Evolutionary conservation across 2,797 vertebrate genomes (phyloP).

Genomic region (Pelodytes ibericus): DNA sequence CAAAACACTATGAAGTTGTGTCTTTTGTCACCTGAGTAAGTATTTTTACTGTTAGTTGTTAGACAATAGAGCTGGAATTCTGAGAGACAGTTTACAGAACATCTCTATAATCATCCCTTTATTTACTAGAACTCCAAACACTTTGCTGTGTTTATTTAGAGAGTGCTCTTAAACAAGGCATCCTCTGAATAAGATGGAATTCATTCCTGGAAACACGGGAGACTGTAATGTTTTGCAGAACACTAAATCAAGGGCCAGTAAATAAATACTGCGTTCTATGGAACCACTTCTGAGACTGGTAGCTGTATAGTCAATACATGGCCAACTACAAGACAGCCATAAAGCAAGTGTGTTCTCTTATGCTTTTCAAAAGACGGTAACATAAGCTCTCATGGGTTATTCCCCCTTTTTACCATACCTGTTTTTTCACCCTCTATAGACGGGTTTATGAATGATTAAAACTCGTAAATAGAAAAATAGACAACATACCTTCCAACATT

Average conservation of each 20-base stretch:
- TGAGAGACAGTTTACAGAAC: slow-evolving; percentile 10
- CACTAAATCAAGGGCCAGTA: slow-evolving; percentile 7
- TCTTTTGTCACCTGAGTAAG: neutral
- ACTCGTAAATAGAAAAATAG: no score
- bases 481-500: no score
- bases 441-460: no score
- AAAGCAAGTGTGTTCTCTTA: no score
- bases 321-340: no score
- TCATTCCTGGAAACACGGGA: neutral
- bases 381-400: no score
- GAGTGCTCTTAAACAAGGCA: neutral
- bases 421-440: no score
- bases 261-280: no score
- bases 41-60: slow-evolving; percentile 17
- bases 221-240: slow-evolving; percentile 9
- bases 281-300: no score
- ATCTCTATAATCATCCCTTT: slow-evolving; percentile 2
- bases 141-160: slow-evolving; percentile 29
- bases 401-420: no score
- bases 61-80: neutral
- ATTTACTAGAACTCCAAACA: slow-evolving; percentile 34
- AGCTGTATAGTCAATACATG: no score
- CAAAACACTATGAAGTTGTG: neutral
- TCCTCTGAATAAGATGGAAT: neutral
- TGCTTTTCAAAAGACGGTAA: no score